Base-by-base conservation (phyloP, 2,888 invertebrate genomes). In the Bombyx huttoni region DNA sequence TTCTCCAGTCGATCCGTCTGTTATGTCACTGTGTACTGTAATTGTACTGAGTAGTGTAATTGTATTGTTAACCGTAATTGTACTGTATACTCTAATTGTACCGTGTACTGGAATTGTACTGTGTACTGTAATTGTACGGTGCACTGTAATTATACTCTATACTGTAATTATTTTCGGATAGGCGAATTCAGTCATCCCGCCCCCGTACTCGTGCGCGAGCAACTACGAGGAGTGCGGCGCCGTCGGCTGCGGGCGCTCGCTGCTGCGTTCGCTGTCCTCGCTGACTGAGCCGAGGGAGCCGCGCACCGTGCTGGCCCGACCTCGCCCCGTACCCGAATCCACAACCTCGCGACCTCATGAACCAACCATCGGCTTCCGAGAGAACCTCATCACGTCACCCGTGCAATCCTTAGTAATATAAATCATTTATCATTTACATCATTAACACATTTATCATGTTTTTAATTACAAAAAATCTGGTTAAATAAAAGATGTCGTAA, bases 111-210 rank as follows among this genome's bases (percentile, higher is more conserved):
- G 2, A 24, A 24, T 24, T 24, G 2, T 24, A 24, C 24, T 24
- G 5, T 24, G 24, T 1, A 24, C 5, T 24, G 24, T 5, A 24
- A 3, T 24, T 24, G n/a, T 24, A 24, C 2, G 2, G 24, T 24
- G 24, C 5, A 24, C 24, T 24, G 24, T 24, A 24, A 24, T 24
- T 24, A 5, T 24, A 24, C 24, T 24, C 3, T 24, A 5, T 24
- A 24, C 24, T 34, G n/a, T 46, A 7, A 34, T 6, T 34, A 10
- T 46, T 6, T 34, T 54, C 49, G 49, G 49, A 8, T 72, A 92
- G 91, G 94, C 95, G 52, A 95, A 95, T 78, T 92, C 93, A 54
- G 90, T 94, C 74, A 92, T 95, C 64, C 95, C 95, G 55, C 95
- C 95, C 49, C 94, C 95, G 13, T 96, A 96, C 81, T 95, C 95